Conservation (phyloP, 2,888 invertebrate species). For the Prenolepis imparis region DNA sequence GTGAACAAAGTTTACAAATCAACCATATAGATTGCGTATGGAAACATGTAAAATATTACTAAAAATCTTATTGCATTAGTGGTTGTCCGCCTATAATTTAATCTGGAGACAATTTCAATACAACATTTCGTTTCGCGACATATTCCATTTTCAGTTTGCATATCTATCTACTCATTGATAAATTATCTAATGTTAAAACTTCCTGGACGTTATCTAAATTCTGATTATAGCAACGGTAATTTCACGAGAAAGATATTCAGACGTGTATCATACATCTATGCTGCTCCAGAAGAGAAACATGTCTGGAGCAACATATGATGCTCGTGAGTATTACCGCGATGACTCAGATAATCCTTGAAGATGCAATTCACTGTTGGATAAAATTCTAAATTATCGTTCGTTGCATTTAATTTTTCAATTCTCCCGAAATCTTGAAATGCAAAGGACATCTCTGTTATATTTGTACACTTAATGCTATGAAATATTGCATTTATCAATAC, state of each 20-base stretch:
- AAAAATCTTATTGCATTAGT: not conserved
- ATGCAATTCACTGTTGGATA: not conserved
- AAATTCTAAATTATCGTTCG: not conserved
- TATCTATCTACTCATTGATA: not conserved
- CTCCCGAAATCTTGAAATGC: not conserved
- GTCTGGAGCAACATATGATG: not conserved
- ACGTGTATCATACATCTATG: not conserved
- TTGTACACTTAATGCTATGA: not conserved
- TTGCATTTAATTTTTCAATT: not conserved
- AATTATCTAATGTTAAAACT: slow-evolving; percentile 27
- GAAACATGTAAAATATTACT: slow-evolving; percentile 15
- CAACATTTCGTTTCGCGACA: not conserved
- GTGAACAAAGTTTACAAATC: not conserved
- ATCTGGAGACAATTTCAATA: not conserved
- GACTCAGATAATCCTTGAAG: slow-evolving; percentile 4
- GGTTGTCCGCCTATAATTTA: slow-evolving; percentile 7
- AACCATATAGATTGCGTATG: not conserved
- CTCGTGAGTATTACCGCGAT: not conserved
- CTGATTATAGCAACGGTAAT: slow-evolving; percentile 8
- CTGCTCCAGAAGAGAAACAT: slow-evolving; percentile 12
- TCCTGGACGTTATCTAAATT: not conserved
- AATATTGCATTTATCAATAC: not conserved
- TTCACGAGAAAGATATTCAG: not conserved
- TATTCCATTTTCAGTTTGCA: not conserved
- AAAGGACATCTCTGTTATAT: not conserved